Base-by-base conservation (phyloP, 2,888 invertebrate genomes). In the Resseliella maxima region DNA sequence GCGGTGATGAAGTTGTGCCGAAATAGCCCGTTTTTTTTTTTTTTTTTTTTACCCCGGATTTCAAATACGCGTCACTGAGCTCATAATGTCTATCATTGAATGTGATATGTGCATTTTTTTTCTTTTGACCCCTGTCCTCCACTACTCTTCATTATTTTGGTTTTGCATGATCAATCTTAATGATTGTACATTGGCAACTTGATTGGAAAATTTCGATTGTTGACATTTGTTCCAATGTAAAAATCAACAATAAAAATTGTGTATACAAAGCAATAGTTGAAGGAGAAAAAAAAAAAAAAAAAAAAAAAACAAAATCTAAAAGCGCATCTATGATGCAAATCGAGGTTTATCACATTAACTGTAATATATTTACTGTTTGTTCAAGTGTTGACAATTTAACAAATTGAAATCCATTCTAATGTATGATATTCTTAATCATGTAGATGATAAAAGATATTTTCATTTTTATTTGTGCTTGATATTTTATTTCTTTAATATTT, bases 31-130 rank as follows among this genome's bases (percentile, higher is more conserved):
- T 31, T 31, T 72, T n/a, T n/a, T n/a, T n/a, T n/a, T n/a, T n/a
- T n/a, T n/a, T n/a, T n/a, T n/a, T n/a, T n/a, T n/a, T n/a, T n/a
- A n/a, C n/a, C n/a, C n/a, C n/a, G n/a, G n/a, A n/a, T n/a, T n/a
- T 72, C n/a, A 72, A 15, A 72, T 72, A 72, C 72, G 72, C 72
- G 72, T 31, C 72, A 35, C 72, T 72, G 72, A 72, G 27, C 35
- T 72, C 35, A 72, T 72, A 12, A 72, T 31, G 31, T n/a, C 35
- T 35, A 72, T 72, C 41, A 41, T 41, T 31, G 31, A 72, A 72
- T 72, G 18, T 35, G 35, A 72, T 31, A 15, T 31, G 3, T 59
- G n/a, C 6, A 0, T 59, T 59, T n/a, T 2, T n/a, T 59, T 24
- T 6, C 24, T 59, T n/a, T 59, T 50, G 41, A 8, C n/a, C 12